Evolutionary conservation across 2,888 invertebrate genomes (phyloP), one percentile per base, ranked within the genome.

Genomic region (Lydus trimaculatus): DNA sequence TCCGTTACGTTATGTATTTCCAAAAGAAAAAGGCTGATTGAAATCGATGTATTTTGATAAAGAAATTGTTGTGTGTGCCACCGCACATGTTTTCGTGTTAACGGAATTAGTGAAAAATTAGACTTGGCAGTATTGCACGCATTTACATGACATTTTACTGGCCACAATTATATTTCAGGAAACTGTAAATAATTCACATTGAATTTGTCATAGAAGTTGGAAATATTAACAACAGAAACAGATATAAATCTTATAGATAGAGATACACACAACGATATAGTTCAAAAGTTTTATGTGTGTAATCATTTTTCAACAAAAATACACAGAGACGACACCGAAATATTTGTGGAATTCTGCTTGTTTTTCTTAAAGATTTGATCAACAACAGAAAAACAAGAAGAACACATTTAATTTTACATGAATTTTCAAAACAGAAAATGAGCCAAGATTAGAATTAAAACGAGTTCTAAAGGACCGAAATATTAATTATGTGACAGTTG

Each of bases 91-190:
- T 58, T 73, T 75, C 74, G 75, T 78, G 79, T 80, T 79, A 75
- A 58, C 72, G 65, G 73, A 81, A 79, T 76, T 75, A 74, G 75
- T 75, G 78, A 80, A 82, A 81, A 81, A 81, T 81, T 79, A 74
- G 77, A 79, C 75, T 74, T 78, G 81, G 79, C 81, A 81, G 76
- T 78, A 76, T 75, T 70, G 75, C 81, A 78, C 78, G 80, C 79
- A 78, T 75, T 80, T 77, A 80, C 80, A 76, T 75, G 80, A 80
- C 80, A 72, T 81, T 80, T 80, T 28, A 79, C 79, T 76, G 75
- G 78, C 76, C 76, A 76, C 80, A 82, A 82, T 82, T 82, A 81
- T 77, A 78, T 77, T 76, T 77, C 77, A 78, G 82, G 80, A 80
- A 80, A 78, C 75, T 73, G 80, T 81, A 81, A 81, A 82, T 82